Evolutionary conservation across 2,113 vertebrate genomes (phyloP).

Genomic region (Colossoma macropomum): DNA sequence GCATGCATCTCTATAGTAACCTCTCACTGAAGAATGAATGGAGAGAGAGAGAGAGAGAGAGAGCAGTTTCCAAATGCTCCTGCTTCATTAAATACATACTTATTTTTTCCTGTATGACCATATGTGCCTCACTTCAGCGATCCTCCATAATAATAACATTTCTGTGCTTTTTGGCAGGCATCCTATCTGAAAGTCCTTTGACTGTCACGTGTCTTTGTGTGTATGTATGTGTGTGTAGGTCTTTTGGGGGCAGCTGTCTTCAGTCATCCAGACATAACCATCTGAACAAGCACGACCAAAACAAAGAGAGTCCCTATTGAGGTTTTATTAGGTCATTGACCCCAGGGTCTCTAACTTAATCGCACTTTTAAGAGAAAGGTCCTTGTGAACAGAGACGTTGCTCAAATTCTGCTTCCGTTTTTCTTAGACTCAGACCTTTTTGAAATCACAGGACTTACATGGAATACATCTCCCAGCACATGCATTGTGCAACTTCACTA

Average conservation of each 20-base stretch:
- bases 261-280: conserved; percentile 18
- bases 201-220: not conserved
- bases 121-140: not conserved
- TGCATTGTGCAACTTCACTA: not conserved
- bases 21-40: not conserved
- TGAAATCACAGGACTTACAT: not conserved
- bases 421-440: conserved; percentile 10
- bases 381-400: conserved; percentile 24
- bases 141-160: not conserved
- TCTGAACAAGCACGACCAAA: conserved; percentile 36
- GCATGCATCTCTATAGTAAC: conserved; percentile 34
- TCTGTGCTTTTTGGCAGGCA: not conserved
- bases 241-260: conserved; percentile 38
- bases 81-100: not conserved
- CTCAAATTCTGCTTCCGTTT: conserved; percentile 14
- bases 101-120: not conserved
- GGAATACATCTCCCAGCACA: conserved; percentile 12
- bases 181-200: not conserved
- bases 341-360: conserved; percentile 10
- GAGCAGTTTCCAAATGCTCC: not conserved
- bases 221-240: not conserved
- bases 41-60: conserved; percentile 12
- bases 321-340: conserved; percentile 36
- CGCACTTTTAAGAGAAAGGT: not conserved
- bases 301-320: conserved; percentile 26